A percentile compares a stretch with the other conserved stretches of the same genome.
These are phyloP conservation scores for Goniozus legneri DNA, from an alignment of 1,140 invertebrate genomes.

Conservation along the genomic window DNA sequence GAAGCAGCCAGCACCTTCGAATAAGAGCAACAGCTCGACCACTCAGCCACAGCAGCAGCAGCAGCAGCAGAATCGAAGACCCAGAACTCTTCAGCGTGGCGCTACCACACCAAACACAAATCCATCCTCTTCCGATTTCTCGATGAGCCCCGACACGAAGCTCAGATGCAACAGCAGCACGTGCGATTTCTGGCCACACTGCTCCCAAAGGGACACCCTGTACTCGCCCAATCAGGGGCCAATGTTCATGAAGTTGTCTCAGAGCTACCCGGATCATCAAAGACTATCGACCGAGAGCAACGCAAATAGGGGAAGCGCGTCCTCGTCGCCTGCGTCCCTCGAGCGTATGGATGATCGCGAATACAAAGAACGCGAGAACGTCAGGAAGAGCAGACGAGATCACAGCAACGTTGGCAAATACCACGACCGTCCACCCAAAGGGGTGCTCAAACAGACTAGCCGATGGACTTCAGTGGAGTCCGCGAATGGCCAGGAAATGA, in stretches of 20 bases:
- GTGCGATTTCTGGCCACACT: slow-evolving; percentile 61
- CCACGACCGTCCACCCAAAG: slow-evolving; percentile 31
- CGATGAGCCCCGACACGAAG: slow-evolving; percentile 36
- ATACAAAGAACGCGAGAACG: slow-evolving; percentile 19
- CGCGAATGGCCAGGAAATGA: slow-evolving; percentile 12
- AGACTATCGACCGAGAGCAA: slow-evolving; percentile 31
- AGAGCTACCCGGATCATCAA: slow-evolving; percentile 58
- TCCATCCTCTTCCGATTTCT: slow-evolving; percentile 26
- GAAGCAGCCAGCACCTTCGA: slow-evolving; percentile 32
- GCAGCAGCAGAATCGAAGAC: slow-evolving; percentile 32
- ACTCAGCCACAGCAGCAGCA: slow-evolving; percentile 22
- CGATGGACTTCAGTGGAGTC: slow-evolving; percentile 19
- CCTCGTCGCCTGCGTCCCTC: slow-evolving; percentile 42
- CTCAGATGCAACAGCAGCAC: slow-evolving; percentile 54
- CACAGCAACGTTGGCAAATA: slow-evolving; percentile 22
- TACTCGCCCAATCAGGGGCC: slow-evolving; percentile 38
- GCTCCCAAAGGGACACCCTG: slow-evolving; percentile 51
- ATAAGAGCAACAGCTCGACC: slow-evolving; percentile 15
- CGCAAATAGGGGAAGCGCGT: slow-evolving; percentile 35
- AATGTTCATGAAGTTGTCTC: slow-evolving; percentile 55
- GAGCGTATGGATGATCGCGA: slow-evolving; percentile 42
- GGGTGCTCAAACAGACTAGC: slow-evolving; percentile 29
- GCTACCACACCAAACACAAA: slow-evolving; percentile 49
- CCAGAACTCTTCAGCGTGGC: slow-evolving; percentile 50
- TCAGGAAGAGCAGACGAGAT: slow-evolving; percentile 21